A percentile compares a stretch with the other conserved stretches of the same genome.
These are phyloP conservation scores for Todiramphus saurophagus DNA, from an alignment of 2,113 vertebrate species.

Conservation along the genomic window DNA sequence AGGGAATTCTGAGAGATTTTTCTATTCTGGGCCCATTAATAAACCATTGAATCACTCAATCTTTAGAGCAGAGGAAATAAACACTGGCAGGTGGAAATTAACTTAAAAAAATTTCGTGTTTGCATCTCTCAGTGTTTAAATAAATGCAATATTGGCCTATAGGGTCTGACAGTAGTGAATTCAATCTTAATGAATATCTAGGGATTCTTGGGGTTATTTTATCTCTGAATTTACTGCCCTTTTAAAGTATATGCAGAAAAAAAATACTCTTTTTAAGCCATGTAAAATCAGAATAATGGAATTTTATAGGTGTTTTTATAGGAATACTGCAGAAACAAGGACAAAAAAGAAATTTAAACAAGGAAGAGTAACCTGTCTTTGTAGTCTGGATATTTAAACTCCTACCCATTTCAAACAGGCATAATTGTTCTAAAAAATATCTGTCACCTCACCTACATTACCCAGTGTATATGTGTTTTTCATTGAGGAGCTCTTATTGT, in stretches of 20 bases:
- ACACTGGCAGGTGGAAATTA: background rate
- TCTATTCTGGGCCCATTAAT: background rate
- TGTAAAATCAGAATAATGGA: background rate
- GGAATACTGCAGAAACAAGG: background rate
- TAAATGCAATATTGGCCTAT: background rate
- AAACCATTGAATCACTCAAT: background rate
- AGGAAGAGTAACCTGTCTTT: background rate
- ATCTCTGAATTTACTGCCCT: background rate
- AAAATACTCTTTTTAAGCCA: background rate
- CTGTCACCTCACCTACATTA: background rate
- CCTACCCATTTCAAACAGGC: background rate
- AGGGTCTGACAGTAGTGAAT: background rate
- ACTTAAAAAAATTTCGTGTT: background rate
- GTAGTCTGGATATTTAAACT: background rate
- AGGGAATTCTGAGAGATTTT: constrained; percentile 25
- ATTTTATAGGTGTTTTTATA: background rate
- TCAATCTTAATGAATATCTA: background rate
- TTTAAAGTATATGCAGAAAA: background rate
- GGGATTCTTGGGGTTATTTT: background rate
- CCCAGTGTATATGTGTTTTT: background rate
- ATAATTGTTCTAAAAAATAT: background rate
- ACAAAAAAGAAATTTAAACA: background rate
- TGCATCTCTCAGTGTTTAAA: background rate
- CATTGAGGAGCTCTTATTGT: background rate
- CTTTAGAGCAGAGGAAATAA: background rate